Conservation (phyloP, 2,888 invertebrate species). For the Tenthredo distinguenda region DNA sequence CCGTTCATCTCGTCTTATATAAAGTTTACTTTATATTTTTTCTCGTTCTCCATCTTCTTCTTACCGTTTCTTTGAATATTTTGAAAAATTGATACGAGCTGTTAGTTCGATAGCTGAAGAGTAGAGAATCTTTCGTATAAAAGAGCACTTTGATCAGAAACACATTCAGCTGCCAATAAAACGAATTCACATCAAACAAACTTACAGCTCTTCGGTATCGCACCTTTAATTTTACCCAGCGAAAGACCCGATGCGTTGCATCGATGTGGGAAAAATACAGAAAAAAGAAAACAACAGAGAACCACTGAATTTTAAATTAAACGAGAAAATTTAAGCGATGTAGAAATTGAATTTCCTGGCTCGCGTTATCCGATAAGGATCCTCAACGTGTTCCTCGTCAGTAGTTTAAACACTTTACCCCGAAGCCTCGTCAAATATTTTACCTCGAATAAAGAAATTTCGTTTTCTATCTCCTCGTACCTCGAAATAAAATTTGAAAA, state of each 20-base stretch:
- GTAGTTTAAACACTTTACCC: constrained; percentile 11
- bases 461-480: background rate
- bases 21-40: background rate
- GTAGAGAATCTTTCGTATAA: background rate
- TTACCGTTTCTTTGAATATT: background rate
- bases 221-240: too few relatives aligned
- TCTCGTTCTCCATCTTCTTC: background rate
- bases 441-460: background rate
- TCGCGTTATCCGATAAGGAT: constrained; percentile 9
- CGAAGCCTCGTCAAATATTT: constrained; percentile 1
- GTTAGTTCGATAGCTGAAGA: background rate
- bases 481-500: background rate
- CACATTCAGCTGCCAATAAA: background rate
- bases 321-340: background rate
- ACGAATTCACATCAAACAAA: background rate
- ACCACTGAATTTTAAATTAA: constrained; percentile 13
- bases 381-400: background rate
- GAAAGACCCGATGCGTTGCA: background rate
- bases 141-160: background rate
- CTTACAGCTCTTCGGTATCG: background rate
- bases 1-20: background rate
- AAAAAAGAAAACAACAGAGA: background rate
- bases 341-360: constrained; percentile 21
- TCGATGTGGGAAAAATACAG: background rate
- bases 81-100: background rate